Percentiles rank a stretch among this genome's conserved stretches.
Conservation (phyloP, 2,888 invertebrate species). For the Mimas tiliae region DNA sequence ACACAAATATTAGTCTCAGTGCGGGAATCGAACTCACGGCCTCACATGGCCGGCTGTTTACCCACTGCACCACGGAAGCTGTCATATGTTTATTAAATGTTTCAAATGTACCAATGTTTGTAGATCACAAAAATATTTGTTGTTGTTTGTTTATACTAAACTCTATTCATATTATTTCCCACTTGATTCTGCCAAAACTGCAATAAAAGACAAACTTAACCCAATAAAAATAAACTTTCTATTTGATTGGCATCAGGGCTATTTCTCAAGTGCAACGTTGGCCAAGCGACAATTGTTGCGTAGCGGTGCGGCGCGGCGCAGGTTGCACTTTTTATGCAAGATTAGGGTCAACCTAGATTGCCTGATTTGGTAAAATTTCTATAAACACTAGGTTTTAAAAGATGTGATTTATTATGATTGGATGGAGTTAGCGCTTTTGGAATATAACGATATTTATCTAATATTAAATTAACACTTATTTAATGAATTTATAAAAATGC, state of each 20-base stretch:
- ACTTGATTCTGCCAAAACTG: background rate
- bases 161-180: background rate
- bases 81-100: too few relatives aligned
- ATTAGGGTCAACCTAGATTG: constrained; percentile 59
- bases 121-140: too few relatives aligned
- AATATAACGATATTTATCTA: background rate
- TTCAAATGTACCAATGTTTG: too few relatives aligned
- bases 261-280: constrained; percentile 52
- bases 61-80: too few relatives aligned
- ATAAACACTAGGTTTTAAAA: constrained; percentile 31
- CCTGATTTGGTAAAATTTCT: constrained; percentile 37
- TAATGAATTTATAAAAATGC: too few relatives aligned
- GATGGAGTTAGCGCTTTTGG: background rate
- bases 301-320: constrained; percentile 37
- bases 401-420: background rate
- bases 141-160: too few relatives aligned
- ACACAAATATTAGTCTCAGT: too few relatives aligned
- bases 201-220: background rate
- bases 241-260: constrained; percentile 43
- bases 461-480: too few relatives aligned
- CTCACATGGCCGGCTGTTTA: too few relatives aligned
- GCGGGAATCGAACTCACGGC: too few relatives aligned
- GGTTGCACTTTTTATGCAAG: constrained; percentile 55
- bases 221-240: constrained; percentile 9
- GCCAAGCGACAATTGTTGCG: constrained; percentile 42